Base-by-base conservation (phyloP, 1,140 invertebrate species). In the Apis dorsata region DNA sequence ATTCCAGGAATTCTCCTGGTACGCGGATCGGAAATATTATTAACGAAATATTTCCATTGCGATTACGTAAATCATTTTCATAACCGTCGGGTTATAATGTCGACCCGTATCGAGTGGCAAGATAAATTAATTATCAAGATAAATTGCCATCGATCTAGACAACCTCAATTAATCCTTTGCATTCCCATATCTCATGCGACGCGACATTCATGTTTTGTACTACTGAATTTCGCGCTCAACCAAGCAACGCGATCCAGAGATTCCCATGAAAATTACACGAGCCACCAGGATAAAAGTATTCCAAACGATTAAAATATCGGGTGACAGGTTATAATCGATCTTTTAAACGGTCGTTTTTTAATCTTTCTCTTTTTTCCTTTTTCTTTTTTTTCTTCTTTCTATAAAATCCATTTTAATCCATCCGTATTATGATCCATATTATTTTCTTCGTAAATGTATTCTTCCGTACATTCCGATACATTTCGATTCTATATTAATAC, bases 41-140 rank as follows among this genome's bases (percentile, higher is more conserved):
- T 77, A 77, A 21, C 66, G 55, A 77, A 81, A 76, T 81, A 77
- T 81, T 81, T 77, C 80, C 74, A 53, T 62, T 81, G 53, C 53
- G 62, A 81, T 74, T 81, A 75, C 63, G 73, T 81, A 77, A 81
- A 81, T 81, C 80, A 81, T 76, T 77, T 68, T 77, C 73, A 72
- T 81, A 81, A 76, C 79, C 71, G 21, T 12, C 63, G 34, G 65
- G 65, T 77, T 77, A 81, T 81, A 77, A 57, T 76, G 80, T 81
- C 73, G 24, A 19, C 44, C 66, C 44, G 80, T 69, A 81, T 81
- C 73, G 73, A 66, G 73, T 24, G 73, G 63, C 63, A 77, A 69
- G 80, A 81, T 81, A 81, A 81, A 81, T 81, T 81, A 77, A 81
- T 81, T 77, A 69, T 68, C 80, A 69, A 76, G 80, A 81, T 81